Conservation (phyloP, 1,140 invertebrate species). For the Oreohelix idahoensis region DNA sequence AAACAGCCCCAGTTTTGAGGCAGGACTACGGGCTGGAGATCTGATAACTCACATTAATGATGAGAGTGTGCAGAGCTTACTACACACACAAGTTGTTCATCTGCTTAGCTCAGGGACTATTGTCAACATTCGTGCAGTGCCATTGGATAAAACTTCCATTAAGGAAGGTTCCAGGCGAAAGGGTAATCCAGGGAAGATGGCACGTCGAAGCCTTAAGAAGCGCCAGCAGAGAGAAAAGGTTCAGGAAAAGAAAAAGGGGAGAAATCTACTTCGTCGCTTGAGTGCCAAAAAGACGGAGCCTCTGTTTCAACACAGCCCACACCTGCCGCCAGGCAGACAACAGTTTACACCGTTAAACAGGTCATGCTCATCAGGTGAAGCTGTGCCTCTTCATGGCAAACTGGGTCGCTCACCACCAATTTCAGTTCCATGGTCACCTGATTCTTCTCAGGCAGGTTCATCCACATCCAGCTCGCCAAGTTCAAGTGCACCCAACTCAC, state of each 20-base stretch:
- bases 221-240: conserved; percentile 65
- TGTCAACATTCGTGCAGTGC: conserved; percentile 90
- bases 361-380: conserved; percentile 67
- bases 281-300: conserved; percentile 87
- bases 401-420: conserved; percentile 76
- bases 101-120: conserved; percentile 90
- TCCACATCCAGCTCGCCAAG: conserved; percentile 79
- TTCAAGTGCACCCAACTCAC: conserved; percentile 79
- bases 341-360: conserved; percentile 79
- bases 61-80: conserved; percentile 91
- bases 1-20: conserved; percentile 94
- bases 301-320: conserved; percentile 61
- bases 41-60: conserved; percentile 97
- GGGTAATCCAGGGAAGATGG: conserved; percentile 82
- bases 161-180: conserved; percentile 84
- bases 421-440: conserved; percentile 74
- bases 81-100: conserved; percentile 91
- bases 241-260: conserved; percentile 86
- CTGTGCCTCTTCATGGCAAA: conserved; percentile 61
- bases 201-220: conserved; percentile 75
- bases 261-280: conserved; percentile 90
- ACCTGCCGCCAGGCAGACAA: conserved; percentile 43
- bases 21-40: conserved; percentile 92
- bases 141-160: conserved; percentile 94
- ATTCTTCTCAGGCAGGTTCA: conserved; percentile 71